A percentile compares a stretch with the other conserved stretches of the same genome.
Conservation (phyloP, 2,797 vertebrate genomes). For the Malurus splendens region DNA sequence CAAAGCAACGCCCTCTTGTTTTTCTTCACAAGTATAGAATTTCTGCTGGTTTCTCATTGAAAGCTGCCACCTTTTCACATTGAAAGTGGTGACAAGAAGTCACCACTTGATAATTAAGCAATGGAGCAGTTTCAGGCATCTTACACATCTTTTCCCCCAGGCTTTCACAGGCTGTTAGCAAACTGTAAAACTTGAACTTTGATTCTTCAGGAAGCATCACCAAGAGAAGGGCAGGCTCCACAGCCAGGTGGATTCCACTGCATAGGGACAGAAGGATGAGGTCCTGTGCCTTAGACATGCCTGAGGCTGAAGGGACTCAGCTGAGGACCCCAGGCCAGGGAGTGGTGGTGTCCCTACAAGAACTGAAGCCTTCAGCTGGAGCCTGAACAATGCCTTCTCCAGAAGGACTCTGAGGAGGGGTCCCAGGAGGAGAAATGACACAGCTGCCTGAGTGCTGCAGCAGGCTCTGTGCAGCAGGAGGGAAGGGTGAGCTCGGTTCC, state of each 20-base stretch:
- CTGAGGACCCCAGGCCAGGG: not conserved
- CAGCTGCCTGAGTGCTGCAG: rapidly evolving
- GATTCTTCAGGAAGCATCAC: not conserved
- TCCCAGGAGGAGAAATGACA: not conserved
- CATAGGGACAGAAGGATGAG: rapidly evolving
- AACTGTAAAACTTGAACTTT: not conserved
- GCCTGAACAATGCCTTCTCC: not conserved
- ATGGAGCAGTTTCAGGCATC: not conserved
- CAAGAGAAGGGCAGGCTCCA: not conserved
- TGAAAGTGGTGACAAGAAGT: not conserved
- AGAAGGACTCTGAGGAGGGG: not conserved
- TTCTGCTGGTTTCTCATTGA: not conserved
- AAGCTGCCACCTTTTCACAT: not conserved
- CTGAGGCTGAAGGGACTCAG: not conserved
- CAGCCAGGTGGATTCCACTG: not conserved
- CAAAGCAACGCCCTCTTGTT: not conserved
- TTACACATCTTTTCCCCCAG: not conserved
- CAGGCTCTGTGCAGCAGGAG: not conserved
- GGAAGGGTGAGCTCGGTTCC: not conserved
- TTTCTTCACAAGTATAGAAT: not conserved
- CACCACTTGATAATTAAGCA: not conserved
- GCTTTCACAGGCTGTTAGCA: not conserved
- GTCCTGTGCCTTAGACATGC: not conserved
- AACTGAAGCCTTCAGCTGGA: not conserved
- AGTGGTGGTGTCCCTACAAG: rapidly evolving